Evolutionary conservation across 2,113 vertebrate species (phyloP).

Genomic region (Saimiri boliviensis): DNA sequence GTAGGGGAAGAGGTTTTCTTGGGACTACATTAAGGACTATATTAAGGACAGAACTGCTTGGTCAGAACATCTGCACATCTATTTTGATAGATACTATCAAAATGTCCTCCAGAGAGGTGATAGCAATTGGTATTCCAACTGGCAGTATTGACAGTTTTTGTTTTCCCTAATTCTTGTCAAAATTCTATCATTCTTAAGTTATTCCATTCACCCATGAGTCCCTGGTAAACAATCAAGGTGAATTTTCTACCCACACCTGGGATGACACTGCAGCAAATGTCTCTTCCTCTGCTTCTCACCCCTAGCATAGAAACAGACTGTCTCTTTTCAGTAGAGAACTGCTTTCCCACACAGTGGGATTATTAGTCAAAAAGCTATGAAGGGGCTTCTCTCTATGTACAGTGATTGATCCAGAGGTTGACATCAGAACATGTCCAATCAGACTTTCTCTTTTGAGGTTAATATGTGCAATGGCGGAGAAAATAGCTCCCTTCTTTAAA

Average conservation of each 20-base stretch:
- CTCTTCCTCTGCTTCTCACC: background rate
- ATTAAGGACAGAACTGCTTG: background rate
- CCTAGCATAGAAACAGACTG: background rate
- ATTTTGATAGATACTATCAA: background rate
- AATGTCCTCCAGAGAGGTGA: background rate
- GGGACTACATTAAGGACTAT: no score
- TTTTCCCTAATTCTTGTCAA: constrained; percentile 13
- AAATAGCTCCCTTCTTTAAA: background rate
- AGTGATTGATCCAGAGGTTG: background rate
- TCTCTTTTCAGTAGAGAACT: background rate
- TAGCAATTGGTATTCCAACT: background rate
- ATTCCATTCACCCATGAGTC: background rate
- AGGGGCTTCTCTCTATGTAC: background rate
- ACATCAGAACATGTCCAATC: background rate
- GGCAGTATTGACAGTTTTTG: background rate
- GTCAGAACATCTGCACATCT: background rate
- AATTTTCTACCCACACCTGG: background rate
- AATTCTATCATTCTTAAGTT: background rate
- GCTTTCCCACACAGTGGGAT: background rate
- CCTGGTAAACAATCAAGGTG: background rate
- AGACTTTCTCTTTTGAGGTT: background rate
- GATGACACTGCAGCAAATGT: background rate
- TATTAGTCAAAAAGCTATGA: background rate
- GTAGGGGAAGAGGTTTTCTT: background rate
- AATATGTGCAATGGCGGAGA: background rate